Percentiles rank a stretch among this genome's conserved stretches.
phyloP scores from a whole-genome alignment of 1,140 invertebrate species.

The Drosophila setifemur region DNA sequence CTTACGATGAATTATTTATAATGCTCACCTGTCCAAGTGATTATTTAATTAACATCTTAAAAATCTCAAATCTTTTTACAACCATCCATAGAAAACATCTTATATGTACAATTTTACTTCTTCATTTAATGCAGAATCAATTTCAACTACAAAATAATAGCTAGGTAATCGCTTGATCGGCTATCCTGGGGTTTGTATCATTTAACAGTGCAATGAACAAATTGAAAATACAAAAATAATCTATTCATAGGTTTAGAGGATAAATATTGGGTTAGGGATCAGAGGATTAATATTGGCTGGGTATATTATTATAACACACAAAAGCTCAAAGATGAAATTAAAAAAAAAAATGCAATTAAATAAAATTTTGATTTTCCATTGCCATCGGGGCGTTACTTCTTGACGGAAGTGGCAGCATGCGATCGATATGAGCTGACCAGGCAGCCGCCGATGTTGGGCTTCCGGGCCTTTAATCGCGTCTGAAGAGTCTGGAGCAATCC shows the following conservation, averaged over 20 bases:
- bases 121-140: conserved; percentile 75
- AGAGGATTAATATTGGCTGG: conserved; percentile 9
- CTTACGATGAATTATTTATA: no score
- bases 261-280: neutral
- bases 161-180: conserved; percentile 52
- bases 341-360: conserved; percentile 77
- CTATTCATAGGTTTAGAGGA: conserved; percentile 30
- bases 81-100: no score
- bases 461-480: conserved; percentile 87
- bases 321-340: conserved; percentile 55
- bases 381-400: conserved; percentile 43
- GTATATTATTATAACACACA: conserved; percentile 60
- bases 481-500: conserved; percentile 91
- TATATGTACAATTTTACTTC: conserved; percentile 17
- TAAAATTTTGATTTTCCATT: conserved; percentile 35
- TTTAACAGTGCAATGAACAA: conserved; percentile 76
- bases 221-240: conserved; percentile 61
- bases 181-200: conserved; percentile 45
- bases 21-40: no score
- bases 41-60: no score
- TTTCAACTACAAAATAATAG: conserved; percentile 70
- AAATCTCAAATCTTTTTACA: no score
- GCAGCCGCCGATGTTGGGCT: conserved; percentile 50
- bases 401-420: conserved; percentile 57
- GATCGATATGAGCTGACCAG: conserved; percentile 65